Conservation (phyloP, 2,797 vertebrate genomes). For the Girardinus metallicus region DNA sequence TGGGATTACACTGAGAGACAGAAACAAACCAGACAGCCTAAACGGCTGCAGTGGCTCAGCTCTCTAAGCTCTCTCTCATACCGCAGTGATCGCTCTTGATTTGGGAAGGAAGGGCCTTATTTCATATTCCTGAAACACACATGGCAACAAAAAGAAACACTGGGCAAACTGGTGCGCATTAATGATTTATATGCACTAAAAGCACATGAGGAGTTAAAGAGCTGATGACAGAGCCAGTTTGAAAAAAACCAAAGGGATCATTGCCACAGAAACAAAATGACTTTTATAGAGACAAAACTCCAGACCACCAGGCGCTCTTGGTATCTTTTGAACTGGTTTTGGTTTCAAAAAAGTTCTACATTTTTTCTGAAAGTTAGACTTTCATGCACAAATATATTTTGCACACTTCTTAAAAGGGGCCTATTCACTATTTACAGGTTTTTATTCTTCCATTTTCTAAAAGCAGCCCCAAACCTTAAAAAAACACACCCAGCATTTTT, state of each 20-base stretch:
- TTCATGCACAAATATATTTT: background rate
- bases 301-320: background rate
- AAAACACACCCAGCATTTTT: too few species aligned
- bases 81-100: slow-evolving; percentile 17
- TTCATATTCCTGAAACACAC: slow-evolving; percentile 5
- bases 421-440: too few species aligned
- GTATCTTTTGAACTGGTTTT: background rate
- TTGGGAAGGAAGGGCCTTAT: background rate
- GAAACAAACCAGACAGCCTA: slow-evolving; percentile 19
- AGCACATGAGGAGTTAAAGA: background rate
- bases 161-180: background rate
- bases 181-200: slow-evolving; percentile 4
- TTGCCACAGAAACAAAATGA: slow-evolving; percentile 11
- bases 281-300: slow-evolving; percentile 3
- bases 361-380: background rate
- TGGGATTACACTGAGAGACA: slow-evolving; percentile 21
- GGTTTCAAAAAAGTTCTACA: background rate
- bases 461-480: too few species aligned
- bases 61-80: slow-evolving; percentile 13
- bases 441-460: too few species aligned
- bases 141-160: background rate
- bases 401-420: too few species aligned
- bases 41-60: slow-evolving; percentile 10
- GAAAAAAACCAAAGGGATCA: slow-evolving; percentile 3
- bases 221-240: background rate